These are phyloP conservation scores for Diabrotica undecimpunctata DNA, from an alignment of 1,140 invertebrate species.

Conservation along the genomic window DNA sequence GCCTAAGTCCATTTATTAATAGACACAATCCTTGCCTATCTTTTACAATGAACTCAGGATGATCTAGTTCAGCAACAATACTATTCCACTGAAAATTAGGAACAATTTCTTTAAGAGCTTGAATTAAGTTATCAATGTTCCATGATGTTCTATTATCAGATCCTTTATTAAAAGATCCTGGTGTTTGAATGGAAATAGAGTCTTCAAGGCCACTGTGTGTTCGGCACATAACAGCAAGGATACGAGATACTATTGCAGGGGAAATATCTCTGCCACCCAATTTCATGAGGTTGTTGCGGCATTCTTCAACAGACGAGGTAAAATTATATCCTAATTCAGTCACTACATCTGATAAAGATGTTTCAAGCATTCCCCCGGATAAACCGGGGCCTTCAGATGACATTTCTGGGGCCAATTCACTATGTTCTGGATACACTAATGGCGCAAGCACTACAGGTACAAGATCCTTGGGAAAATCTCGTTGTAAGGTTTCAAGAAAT, in stretches of 20 bases:
- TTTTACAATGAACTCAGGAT: constrained; percentile 83
- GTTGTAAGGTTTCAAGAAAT: constrained; percentile 74
- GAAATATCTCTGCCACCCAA: constrained; percentile 71
- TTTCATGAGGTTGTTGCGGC: constrained; percentile 75
- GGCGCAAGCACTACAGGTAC: constrained; percentile 86
- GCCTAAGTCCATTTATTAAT: constrained; percentile 73
- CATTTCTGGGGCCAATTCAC: constrained; percentile 69
- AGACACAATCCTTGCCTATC: constrained; percentile 80
- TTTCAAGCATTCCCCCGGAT: constrained; percentile 63
- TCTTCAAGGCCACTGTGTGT: constrained; percentile 72
- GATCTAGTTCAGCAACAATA: constrained; percentile 85
- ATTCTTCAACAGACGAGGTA: constrained; percentile 84
- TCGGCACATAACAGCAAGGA: constrained; percentile 83
- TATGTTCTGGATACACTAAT: constrained; percentile 75
- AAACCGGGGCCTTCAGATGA: constrained; percentile 50
- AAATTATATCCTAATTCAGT: constrained; percentile 85
- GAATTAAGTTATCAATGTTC: constrained; percentile 91
- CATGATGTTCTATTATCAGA: constrained; percentile 62
- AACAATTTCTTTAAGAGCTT: constrained; percentile 83
- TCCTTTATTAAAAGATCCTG: constrained; percentile 44
- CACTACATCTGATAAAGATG: constrained; percentile 76
- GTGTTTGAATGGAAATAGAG: constrained; percentile 55
- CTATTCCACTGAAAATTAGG: constrained; percentile 88
- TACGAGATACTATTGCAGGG: constrained; percentile 76
- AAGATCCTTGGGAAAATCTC: constrained; percentile 82